These are phyloP conservation scores for Taenaris catops DNA, from an alignment of 2,888 invertebrate species.

Conservation along the genomic window DNA sequence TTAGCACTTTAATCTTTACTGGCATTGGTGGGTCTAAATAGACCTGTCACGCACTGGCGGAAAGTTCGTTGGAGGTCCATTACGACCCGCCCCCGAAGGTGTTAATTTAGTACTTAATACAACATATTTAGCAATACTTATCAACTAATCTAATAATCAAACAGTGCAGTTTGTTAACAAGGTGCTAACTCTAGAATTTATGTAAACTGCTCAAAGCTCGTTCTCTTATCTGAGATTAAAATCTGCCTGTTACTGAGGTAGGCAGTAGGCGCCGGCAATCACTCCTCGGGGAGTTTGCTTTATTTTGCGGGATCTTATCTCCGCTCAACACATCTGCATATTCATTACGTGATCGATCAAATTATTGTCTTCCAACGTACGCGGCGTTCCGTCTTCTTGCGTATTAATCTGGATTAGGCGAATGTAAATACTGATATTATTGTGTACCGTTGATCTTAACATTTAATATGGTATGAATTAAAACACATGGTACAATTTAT, in stretches of 20 bases:
- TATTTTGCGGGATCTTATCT: constrained; percentile 69
- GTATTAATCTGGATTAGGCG: constrained; percentile 31
- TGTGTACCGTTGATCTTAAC: too few relatives aligned
- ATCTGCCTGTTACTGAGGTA: constrained; percentile 53
- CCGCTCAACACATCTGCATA: constrained; percentile 73
- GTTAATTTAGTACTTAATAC: too few relatives aligned
- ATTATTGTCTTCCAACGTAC: constrained; percentile 37
- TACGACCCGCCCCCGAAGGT: too few relatives aligned
- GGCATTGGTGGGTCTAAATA: too few relatives aligned
- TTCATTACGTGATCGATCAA: constrained; percentile 76
- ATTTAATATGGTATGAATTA: too few relatives aligned
- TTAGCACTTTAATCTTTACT: too few relatives aligned
- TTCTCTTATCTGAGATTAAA: constrained; percentile 76
- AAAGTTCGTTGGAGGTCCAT: too few relatives aligned
- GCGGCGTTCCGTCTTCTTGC: constrained; percentile 9
- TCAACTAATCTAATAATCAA: constrained; percentile 67
- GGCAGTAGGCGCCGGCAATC: constrained; percentile 63
- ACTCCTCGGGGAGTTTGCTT: constrained; percentile 64
- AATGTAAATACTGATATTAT: constrained; percentile 1
- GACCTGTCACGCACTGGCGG: too few relatives aligned
- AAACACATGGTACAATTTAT: too few relatives aligned
- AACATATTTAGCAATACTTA: too few relatives aligned
- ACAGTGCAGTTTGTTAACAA: constrained; percentile 74
- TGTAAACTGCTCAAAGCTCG: constrained; percentile 71
- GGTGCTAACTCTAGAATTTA: constrained; percentile 76